Evolutionary conservation across 2,113 vertebrate genomes (phyloP).

Genomic region (Mandrillus leucophaeus): DNA sequence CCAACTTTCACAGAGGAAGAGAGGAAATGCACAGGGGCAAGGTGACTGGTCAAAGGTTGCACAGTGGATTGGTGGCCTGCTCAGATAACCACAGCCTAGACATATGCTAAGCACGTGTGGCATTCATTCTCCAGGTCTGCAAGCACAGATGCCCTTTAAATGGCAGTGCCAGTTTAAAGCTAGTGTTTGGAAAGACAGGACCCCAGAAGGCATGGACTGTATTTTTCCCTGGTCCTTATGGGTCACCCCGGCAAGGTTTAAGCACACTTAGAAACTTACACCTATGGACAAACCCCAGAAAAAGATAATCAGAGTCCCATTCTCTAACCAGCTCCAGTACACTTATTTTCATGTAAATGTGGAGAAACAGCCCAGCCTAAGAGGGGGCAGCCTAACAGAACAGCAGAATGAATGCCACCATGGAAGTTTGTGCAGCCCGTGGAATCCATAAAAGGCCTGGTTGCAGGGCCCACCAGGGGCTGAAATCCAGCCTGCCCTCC

Average conservation of each 20-base stretch:
- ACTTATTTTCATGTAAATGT: background rate
- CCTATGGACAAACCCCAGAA: background rate
- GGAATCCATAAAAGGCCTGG: background rate
- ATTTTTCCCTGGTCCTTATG: background rate
- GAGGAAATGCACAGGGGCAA: background rate
- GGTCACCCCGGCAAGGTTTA: background rate
- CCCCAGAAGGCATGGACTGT: background rate
- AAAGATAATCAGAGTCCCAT: background rate
- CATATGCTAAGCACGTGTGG: fast-evolving
- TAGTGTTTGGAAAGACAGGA: background rate
- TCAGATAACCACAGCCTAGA: background rate
- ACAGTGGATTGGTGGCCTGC: too few relatives aligned
- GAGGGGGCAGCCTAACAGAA: background rate
- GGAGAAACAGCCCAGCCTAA: background rate
- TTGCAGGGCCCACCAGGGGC: too few relatives aligned
- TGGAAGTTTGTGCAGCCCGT: fast-evolving
- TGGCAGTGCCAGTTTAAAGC: background rate
- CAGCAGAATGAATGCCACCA: background rate
- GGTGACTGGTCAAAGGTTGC: background rate
- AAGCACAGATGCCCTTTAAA: background rate
- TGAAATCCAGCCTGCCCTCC: background rate
- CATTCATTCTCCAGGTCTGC: background rate
- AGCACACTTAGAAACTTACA: background rate
- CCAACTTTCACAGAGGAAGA: background rate
- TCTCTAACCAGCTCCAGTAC: background rate